phyloP scores from a whole-genome alignment of 2,113 vertebrate species.

The Pangasianodon hypophthalmus region DNA sequence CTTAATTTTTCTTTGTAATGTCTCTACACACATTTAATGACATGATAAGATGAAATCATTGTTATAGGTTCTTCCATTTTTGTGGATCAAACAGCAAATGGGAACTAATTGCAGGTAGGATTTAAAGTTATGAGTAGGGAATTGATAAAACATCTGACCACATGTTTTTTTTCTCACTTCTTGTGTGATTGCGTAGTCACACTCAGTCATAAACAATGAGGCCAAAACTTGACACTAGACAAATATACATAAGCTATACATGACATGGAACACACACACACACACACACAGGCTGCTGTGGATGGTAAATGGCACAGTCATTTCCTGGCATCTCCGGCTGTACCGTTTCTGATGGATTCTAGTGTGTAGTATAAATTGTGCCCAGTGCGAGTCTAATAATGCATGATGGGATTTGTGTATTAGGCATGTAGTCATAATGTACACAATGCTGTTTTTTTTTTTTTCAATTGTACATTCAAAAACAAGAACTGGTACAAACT shows the following conservation, averaged over 20 bases:
- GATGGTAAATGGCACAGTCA: conserved; percentile 62
- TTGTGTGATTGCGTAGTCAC: neutral
- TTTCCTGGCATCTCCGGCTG: conserved; percentile 51
- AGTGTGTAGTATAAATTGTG: conserved; percentile 82
- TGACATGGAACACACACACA: conserved; percentile 11
- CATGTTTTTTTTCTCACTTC: neutral
- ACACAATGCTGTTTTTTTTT: conserved; percentile 68
- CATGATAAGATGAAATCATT: neutral
- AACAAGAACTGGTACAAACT: neutral
- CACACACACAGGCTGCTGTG: conserved; percentile 14
- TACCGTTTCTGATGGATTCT: conserved; percentile 82
- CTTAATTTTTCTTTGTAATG: neutral
- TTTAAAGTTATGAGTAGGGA: neutral
- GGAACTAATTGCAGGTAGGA: neutral
- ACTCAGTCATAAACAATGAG: neutral
- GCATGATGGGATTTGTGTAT: conserved; percentile 79
- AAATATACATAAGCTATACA: neutral
- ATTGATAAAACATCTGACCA: neutral
- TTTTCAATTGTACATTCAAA: neutral
- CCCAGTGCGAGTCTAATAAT: conserved; percentile 84
- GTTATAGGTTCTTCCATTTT: neutral
- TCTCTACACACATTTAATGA: neutral
- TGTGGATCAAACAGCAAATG: neutral
- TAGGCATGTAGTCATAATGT: conserved; percentile 76
- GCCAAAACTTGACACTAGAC: neutral